A percentile compares a stretch with the other conserved stretches of the same genome.
Conservation (phyloP, 2,113 vertebrate species). For the Anguilla japonica region DNA sequence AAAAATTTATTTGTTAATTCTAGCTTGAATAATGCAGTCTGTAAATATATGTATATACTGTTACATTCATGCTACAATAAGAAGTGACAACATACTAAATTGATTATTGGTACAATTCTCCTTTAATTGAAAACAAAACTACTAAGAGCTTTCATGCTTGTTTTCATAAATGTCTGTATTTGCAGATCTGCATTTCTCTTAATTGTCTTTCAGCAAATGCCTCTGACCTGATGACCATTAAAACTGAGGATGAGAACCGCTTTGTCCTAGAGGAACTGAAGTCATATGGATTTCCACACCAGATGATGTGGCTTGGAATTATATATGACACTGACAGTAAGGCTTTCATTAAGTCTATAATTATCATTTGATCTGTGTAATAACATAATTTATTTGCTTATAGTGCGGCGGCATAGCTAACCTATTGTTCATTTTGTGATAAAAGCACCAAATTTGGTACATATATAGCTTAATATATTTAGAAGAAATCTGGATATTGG, state of each 20-base stretch:
- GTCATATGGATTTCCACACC: slow-evolving; percentile 69
- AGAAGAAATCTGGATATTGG: too few relatives aligned
- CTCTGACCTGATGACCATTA: slow-evolving; percentile 82
- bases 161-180: background rate
- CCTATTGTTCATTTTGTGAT: too few relatives aligned
- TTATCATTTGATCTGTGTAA: background rate
- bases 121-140: background rate
- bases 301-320: slow-evolving; percentile 83
- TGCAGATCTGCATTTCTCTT: slow-evolving; percentile 12
- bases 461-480: too few relatives aligned
- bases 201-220: slow-evolving; percentile 61
- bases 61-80: background rate
- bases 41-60: background rate
- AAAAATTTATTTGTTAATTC: too few relatives aligned
- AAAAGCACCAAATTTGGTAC: too few relatives aligned
- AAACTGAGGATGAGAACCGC: slow-evolving; percentile 80
- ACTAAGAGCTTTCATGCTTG: background rate
- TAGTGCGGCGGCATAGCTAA: too few relatives aligned
- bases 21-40: background rate
- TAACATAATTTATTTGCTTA: background rate
- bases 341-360: slow-evolving; percentile 37
- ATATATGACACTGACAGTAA: slow-evolving; percentile 77
- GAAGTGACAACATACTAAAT: background rate
- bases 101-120: background rate
- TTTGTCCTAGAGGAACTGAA: slow-evolving; percentile 83